Percentiles rank a stretch among this genome's conserved stretches.
phyloP scores from a whole-genome alignment of 2,888 invertebrate species.

The Apodemia duryi region DNA sequence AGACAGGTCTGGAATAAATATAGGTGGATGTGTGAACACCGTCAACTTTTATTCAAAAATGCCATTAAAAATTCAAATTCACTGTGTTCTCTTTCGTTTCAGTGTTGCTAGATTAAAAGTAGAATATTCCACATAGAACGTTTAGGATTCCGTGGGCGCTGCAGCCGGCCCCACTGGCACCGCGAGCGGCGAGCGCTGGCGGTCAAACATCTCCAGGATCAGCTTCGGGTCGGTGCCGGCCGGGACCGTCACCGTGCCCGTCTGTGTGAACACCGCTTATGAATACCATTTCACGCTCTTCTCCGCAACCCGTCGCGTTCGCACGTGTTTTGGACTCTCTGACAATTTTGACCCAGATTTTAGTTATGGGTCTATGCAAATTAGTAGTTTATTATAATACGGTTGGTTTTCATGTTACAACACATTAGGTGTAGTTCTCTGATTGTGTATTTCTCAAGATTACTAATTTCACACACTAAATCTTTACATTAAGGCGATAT shows the following conservation, averaged over 20 bases:
- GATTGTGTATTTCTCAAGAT: neutral
- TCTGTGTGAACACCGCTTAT: constrained; percentile 57
- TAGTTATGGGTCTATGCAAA: neutral
- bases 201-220: constrained; percentile 78
- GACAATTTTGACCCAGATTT: constrained; percentile 8
- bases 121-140: constrained; percentile 8
- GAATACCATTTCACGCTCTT: constrained; percentile 75
- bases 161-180: constrained; percentile 60
- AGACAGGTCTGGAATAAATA: constrained; percentile 2
- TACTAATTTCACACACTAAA: no score
- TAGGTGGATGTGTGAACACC: constrained; percentile 7
- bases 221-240: constrained; percentile 77
- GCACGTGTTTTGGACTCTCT: constrained; percentile 42
- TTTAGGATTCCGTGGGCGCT: constrained; percentile 38
- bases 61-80: neutral
- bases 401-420: neutral
- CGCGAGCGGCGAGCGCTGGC: constrained; percentile 63
- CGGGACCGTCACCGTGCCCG: constrained; percentile 76
- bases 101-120: constrained; percentile 14
- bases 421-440: neutral
- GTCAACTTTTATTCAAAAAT: neutral
- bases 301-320: constrained; percentile 63
- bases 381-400: neutral
- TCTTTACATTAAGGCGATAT: no score
- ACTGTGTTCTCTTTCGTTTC: neutral